A percentile compares a stretch with the other conserved stretches of the same genome.
Conservation (phyloP, 2,888 invertebrate species). For the Schizaphis graminum region DNA sequence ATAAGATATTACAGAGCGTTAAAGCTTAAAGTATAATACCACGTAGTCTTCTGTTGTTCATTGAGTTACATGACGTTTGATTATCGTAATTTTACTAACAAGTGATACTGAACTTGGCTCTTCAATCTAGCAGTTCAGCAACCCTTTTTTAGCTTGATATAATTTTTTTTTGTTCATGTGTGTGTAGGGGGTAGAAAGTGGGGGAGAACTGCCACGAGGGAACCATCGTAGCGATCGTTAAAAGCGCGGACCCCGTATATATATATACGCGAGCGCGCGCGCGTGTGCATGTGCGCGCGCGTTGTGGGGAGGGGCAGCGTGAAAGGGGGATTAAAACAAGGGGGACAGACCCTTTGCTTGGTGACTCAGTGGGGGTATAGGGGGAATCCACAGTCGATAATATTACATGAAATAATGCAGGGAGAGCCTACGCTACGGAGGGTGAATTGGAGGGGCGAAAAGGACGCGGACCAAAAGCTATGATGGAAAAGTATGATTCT, state of each 20-base stretch:
- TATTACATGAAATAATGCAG: slow-evolving; percentile 55
- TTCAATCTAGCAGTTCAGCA: slow-evolving; percentile 49
- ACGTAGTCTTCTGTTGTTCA: not conserved
- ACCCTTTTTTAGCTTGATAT: slow-evolving; percentile 57
- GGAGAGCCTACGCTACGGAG: slow-evolving; percentile 54
- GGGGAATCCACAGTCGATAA: slow-evolving; percentile 64
- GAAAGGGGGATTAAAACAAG: slow-evolving; percentile 65
- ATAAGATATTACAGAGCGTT: not conserved
- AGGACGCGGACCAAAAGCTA: slow-evolving; percentile 53
- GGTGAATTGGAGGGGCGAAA: slow-evolving; percentile 53
- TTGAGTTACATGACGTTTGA: not conserved
- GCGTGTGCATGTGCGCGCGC: not conserved
- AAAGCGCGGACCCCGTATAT: slow-evolving; percentile 41
- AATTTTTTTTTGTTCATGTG: slow-evolving; percentile 36
- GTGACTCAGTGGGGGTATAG: slow-evolving; percentile 65
- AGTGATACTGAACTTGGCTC: slow-evolving; percentile 49
- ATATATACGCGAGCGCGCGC: not conserved
- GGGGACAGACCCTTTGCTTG: slow-evolving; percentile 61
- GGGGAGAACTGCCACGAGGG: slow-evolving; percentile 58
- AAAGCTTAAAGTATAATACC: not conserved
- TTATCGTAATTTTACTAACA: not conserved
- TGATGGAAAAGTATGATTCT: slow-evolving; percentile 20
- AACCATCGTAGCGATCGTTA: slow-evolving; percentile 63
- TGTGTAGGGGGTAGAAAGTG: slow-evolving; percentile 32
- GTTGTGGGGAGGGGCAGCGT: slow-evolving; percentile 46